Evolutionary conservation across 2,113 vertebrate genomes (phyloP).

Genomic region (Okapia johnstoni): DNA sequence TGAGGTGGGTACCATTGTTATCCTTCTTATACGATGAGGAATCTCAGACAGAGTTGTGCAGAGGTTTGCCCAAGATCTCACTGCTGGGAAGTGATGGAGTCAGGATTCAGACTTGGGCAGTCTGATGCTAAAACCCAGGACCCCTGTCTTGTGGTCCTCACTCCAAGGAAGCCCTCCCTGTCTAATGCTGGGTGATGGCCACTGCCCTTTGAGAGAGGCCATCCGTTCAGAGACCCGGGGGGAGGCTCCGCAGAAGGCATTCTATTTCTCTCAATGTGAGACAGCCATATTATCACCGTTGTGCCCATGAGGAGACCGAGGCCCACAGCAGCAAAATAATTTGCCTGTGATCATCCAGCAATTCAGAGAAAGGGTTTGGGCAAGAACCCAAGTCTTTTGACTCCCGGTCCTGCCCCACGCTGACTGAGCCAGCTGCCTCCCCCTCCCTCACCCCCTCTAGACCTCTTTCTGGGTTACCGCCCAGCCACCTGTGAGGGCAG

Average conservation of each 20-base stretch:
- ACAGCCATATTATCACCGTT: background rate
- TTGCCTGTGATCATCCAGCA: background rate
- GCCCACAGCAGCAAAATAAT: background rate
- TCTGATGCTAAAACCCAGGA: background rate
- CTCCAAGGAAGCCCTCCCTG: background rate
- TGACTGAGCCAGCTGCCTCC: background rate
- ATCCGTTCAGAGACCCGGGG: background rate
- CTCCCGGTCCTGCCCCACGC: background rate
- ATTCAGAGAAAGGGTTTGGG: background rate
- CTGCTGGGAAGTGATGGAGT: background rate
- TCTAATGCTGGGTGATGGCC: background rate
- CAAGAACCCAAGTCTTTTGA: background rate
- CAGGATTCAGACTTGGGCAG: background rate
- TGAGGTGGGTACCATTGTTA: background rate
- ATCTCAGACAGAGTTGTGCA: background rate
- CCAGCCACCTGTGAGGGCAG: background rate
- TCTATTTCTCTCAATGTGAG: background rate
- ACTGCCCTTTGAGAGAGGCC: background rate
- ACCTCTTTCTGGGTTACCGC: background rate
- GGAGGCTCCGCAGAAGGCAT: background rate
- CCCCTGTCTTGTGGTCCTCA: background rate
- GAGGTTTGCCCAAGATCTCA: background rate
- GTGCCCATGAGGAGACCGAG: background rate
- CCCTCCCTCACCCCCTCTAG: fast-evolving
- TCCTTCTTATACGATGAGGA: background rate